Percentiles rank a stretch among this genome's conserved stretches.
phyloP scores from a whole-genome alignment of 2,888 invertebrate species.

The Odontomyia ornata region DNA sequence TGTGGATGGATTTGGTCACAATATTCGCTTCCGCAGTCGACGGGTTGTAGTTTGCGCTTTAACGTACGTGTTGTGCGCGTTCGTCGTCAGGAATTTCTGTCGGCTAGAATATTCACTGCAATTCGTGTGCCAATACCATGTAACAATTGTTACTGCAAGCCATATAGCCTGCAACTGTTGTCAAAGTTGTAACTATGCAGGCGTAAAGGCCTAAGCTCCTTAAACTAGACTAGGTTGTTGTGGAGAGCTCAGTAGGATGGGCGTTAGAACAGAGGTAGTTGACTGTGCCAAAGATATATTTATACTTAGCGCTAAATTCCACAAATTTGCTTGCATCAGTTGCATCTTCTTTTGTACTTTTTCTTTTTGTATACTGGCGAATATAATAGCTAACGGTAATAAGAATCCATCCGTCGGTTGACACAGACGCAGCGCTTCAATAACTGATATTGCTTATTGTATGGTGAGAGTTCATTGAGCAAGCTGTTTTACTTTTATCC shows the following conservation, averaged over 20 bases:
- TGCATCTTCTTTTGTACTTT: constrained; percentile 97
- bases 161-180: constrained; percentile 75
- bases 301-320: constrained; percentile 77
- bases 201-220: constrained; percentile 67
- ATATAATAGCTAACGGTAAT: constrained; percentile 97
- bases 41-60: no score
- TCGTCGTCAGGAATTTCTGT: no score
- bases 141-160: constrained; percentile 71
- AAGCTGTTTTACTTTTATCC: no score
- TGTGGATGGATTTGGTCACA: no score
- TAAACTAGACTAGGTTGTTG: constrained; percentile 63
- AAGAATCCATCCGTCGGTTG: constrained; percentile 99
- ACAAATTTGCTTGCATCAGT: constrained; percentile 91
- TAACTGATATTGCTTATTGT: constrained; percentile 97
- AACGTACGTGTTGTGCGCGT: no score
- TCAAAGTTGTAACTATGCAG: constrained; percentile 71
- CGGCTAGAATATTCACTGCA: constrained; percentile 57
- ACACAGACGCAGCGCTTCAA: constrained; percentile 96
- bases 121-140: constrained; percentile 66
- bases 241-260: constrained; percentile 63
- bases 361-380: constrained; percentile 99
- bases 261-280: constrained; percentile 66
- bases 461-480: no score
- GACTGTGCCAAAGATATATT: constrained; percentile 66
- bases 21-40: no score